These are phyloP conservation scores for Euplagia quadripunctaria DNA, from an alignment of 2,888 invertebrate species.

Conservation along the genomic window DNA sequence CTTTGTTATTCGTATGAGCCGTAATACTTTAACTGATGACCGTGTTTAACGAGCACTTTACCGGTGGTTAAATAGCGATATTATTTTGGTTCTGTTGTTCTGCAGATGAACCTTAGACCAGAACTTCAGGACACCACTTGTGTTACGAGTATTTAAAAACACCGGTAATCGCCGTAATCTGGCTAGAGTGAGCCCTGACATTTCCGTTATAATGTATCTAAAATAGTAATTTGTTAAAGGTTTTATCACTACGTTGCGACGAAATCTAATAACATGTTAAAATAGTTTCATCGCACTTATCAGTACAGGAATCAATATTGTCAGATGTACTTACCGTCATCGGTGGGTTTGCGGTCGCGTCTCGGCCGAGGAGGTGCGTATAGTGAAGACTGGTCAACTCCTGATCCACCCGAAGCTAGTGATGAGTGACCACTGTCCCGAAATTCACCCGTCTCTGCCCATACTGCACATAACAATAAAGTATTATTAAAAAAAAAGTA, in stretches of 20 bases:
- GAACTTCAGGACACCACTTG: neutral
- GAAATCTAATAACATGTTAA: too few relatives aligned
- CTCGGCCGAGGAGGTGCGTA: slow-evolving; percentile 90
- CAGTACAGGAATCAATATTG: too few relatives aligned
- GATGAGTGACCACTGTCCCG: slow-evolving; percentile 93
- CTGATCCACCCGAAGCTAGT: slow-evolving; percentile 88
- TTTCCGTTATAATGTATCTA: too few relatives aligned
- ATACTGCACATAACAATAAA: slow-evolving; percentile 89
- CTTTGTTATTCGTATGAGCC: neutral
- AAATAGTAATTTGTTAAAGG: too few relatives aligned
- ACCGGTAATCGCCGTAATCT: too few relatives aligned
- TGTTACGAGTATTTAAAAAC: neutral
- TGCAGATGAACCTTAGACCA: neutral
- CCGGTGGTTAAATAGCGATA: neutral
- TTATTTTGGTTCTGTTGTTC: neutral
- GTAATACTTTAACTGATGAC: neutral
- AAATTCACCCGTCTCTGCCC: slow-evolving; percentile 96
- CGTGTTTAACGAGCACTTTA: neutral
- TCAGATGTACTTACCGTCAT: slow-evolving; percentile 87
- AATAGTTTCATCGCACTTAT: neutral
- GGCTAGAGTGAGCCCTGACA: too few relatives aligned
- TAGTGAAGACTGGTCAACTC: slow-evolving; percentile 90
- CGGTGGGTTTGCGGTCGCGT: slow-evolving; percentile 90
- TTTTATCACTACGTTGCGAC: too few relatives aligned
- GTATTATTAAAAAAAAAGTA: slow-evolving; percentile 4